These are phyloP conservation scores for Actinemys pallida DNA, from an alignment of 2,113 vertebrate genomes.

Conservation along the genomic window DNA sequence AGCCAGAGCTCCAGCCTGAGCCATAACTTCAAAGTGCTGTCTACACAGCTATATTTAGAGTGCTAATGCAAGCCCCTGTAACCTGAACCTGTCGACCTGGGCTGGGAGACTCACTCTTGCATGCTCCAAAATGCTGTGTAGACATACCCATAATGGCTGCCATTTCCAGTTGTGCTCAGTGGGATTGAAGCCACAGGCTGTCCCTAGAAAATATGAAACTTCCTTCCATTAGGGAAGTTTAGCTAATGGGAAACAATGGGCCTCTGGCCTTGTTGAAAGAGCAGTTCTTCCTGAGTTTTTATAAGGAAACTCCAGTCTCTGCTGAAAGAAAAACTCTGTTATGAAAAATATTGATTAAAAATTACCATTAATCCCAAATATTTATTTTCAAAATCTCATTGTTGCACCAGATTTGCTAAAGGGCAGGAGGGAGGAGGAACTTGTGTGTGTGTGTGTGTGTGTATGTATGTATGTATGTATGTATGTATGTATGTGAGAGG, in stretches of 20 bases:
- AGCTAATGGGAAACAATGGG: background rate
- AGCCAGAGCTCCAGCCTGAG: background rate
- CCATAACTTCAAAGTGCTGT: background rate
- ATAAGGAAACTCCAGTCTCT: background rate
- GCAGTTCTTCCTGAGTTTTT: background rate
- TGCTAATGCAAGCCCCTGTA: background rate
- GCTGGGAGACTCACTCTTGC: background rate
- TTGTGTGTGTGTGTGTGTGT: too few species aligned
- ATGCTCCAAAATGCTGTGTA: background rate
- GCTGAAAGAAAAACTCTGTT: fast-evolving
- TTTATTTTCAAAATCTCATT: background rate
- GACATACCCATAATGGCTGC: background rate
- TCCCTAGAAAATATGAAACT: background rate
- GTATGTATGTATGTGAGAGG: background rate
- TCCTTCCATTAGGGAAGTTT: background rate
- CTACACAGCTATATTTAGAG: background rate
- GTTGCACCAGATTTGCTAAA: background rate
- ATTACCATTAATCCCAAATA: background rate
- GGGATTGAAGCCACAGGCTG: background rate
- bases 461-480: too few species aligned
- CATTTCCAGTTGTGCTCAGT: background rate
- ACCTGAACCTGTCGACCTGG: background rate
- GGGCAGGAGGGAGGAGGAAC: background rate
- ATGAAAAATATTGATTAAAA: background rate
- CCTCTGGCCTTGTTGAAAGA: background rate